These are phyloP conservation scores for Anoplius nigerrimus DNA, from an alignment of 2,888 invertebrate genomes.

Conservation along the genomic window DNA sequence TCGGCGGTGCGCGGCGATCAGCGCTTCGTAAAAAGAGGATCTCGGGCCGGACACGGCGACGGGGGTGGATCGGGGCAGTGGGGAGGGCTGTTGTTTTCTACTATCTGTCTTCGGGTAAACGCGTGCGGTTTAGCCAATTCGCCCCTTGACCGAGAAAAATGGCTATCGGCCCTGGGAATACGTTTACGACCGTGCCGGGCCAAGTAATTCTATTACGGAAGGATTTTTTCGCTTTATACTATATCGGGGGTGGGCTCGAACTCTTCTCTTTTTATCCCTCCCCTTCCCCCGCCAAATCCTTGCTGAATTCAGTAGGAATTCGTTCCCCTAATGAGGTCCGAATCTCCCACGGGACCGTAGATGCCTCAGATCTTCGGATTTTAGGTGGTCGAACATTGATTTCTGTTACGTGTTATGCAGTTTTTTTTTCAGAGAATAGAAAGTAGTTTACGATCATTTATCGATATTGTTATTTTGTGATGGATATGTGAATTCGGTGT, in stretches of 20 bases:
- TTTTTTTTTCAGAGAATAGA: too few species aligned
- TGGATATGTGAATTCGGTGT: background rate
- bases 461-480: too few species aligned
- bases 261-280: slow-evolving; percentile 32
- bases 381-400: too few species aligned
- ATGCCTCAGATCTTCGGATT: background rate
- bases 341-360: slow-evolving; percentile 48
- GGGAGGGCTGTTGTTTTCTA: slow-evolving; percentile 58
- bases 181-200: slow-evolving; percentile 73
- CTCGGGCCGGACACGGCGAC: slow-evolving; percentile 19
- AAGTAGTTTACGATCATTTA: too few species aligned
- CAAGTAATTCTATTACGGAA: slow-evolving; percentile 74
- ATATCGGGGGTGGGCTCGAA: slow-evolving; percentile 59
- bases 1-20: slow-evolving; percentile 14
- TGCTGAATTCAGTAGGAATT: slow-evolving; percentile 46
- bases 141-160: slow-evolving; percentile 75
- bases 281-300: background rate
- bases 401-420: too few species aligned
- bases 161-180: slow-evolving; percentile 74
- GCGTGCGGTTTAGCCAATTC: slow-evolving; percentile 72
- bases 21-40: slow-evolving; percentile 27
- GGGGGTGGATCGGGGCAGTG: slow-evolving; percentile 27
- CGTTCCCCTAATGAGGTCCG: slow-evolving; percentile 65
- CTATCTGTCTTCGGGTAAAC: slow-evolving; percentile 72
- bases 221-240: slow-evolving; percentile 72